These are phyloP conservation scores for Ctenopoma multispine DNA, from an alignment of 2,797 vertebrate genomes.

Conservation along the genomic window DNA sequence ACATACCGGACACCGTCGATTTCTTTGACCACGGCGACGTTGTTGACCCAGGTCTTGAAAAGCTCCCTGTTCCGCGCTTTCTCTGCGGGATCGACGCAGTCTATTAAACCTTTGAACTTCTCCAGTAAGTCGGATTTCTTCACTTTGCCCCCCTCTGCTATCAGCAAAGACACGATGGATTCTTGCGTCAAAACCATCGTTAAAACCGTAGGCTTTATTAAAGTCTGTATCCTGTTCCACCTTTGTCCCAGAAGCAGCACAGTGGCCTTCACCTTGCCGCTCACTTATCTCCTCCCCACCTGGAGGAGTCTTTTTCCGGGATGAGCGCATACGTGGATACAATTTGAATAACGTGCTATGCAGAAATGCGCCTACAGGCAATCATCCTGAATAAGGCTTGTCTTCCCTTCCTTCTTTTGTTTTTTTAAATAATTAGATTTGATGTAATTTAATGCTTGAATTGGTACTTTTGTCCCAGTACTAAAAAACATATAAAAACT, in stretches of 20 bases:
- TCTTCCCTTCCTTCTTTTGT: no score
- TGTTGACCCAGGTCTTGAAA: slow-evolving; percentile 90
- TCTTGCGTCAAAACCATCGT: slow-evolving; percentile 84
- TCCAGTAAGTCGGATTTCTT: slow-evolving; percentile 84
- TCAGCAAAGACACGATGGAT: slow-evolving; percentile 82
- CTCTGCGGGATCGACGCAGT: slow-evolving; percentile 78
- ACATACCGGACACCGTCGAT: slow-evolving; percentile 85
- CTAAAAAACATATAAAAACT: neutral
- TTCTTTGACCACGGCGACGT: slow-evolving; percentile 87
- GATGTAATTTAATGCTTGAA: no score
- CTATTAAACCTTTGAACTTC: slow-evolving; percentile 83
- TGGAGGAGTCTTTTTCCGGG: slow-evolving; percentile 68
- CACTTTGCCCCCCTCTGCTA: slow-evolving; percentile 83
- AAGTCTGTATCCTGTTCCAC: neutral
- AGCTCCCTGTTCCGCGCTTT: slow-evolving; percentile 83
- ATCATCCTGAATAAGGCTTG: neutral
- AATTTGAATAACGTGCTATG: slow-evolving; percentile 74
- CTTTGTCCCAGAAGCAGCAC: slow-evolving; percentile 20
- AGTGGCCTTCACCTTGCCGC: slow-evolving; percentile 47
- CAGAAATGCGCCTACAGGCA: neutral
- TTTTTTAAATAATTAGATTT: neutral
- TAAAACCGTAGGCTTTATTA: neutral
- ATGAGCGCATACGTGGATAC: slow-evolving; percentile 61
- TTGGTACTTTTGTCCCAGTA: neutral
- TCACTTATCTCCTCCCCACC: slow-evolving; percentile 52